A percentile compares a stretch with the other conserved stretches of the same genome.
phyloP scores from a whole-genome alignment of 2,888 invertebrate species.

The Ectemnius cavifrons region DNA sequence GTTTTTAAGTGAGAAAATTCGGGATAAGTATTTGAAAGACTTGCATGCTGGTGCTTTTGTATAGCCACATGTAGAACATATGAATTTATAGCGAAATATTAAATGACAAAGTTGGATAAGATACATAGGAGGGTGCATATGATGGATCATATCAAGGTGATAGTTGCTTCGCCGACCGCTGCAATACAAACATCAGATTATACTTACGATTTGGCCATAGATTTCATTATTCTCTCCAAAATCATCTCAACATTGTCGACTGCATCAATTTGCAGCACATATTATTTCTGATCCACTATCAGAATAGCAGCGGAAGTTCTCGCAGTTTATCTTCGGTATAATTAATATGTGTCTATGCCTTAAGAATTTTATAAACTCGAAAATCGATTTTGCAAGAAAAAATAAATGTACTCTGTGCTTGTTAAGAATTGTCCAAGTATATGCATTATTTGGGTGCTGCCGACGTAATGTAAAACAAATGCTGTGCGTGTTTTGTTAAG shows the following conservation, averaged over 20 bases:
- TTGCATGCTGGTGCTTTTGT: slow-evolving; percentile 63
- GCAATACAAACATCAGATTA: slow-evolving; percentile 28
- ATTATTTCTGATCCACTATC: slow-evolving; percentile 45
- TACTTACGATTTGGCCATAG: slow-evolving; percentile 16
- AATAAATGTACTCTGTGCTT: slow-evolving; percentile 61
- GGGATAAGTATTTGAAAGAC: slow-evolving; percentile 49
- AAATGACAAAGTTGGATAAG: slow-evolving; percentile 41
- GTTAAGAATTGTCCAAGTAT: slow-evolving; percentile 47
- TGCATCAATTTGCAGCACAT: slow-evolving; percentile 37
- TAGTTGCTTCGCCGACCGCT: slow-evolving; percentile 25
- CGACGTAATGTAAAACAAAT: too few relatives aligned
- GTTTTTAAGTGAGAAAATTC: slow-evolving; percentile 36
- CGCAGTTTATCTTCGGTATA: slow-evolving; percentile 28
- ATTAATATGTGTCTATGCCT: slow-evolving; percentile 41
- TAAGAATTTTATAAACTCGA: slow-evolving; percentile 56
- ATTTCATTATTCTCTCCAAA: slow-evolving; percentile 40
- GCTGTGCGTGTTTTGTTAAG: background rate
- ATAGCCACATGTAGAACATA: slow-evolving; percentile 58
- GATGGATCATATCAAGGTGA: slow-evolving; percentile 61
- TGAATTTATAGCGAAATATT: slow-evolving; percentile 44
- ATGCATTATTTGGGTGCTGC: slow-evolving; percentile 3
- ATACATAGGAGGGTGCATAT: slow-evolving; percentile 28
- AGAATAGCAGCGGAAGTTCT: slow-evolving; percentile 32
- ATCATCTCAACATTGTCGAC: slow-evolving; percentile 41
- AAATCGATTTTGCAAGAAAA: slow-evolving; percentile 52